These are phyloP conservation scores for Cebus imitator DNA, from an alignment of 2,113 vertebrate species.

Conservation along the genomic window DNA sequence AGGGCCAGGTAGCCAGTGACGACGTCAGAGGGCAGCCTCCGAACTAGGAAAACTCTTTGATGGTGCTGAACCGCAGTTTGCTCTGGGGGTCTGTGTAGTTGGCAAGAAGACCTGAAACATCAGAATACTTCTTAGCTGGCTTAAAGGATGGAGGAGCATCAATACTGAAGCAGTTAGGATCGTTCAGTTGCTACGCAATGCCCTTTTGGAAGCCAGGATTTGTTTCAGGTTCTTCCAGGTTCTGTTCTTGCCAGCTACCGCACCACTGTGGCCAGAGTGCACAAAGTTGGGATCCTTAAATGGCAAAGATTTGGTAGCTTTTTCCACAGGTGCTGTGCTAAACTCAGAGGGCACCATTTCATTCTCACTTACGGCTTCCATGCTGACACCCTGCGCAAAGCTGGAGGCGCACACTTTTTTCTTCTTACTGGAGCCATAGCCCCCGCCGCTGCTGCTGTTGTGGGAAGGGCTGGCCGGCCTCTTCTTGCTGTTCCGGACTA, in stretches of 20 bases:
- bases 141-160: too few relatives aligned
- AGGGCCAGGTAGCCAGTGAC: constrained; percentile 95
- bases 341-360: constrained; percentile 86
- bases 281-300: constrained; percentile 95
- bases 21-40: constrained; percentile 96
- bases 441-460: constrained; percentile 70
- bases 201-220: constrained; percentile 95
- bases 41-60: constrained; percentile 97
- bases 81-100: constrained; percentile 99
- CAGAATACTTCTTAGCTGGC: too few relatives aligned
- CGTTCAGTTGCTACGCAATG: constrained; percentile 94
- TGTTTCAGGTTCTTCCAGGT: constrained; percentile 99
- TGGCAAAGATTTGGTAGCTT: constrained; percentile 86
- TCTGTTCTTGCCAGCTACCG: constrained; percentile 96
- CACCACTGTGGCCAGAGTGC: constrained; percentile 96
- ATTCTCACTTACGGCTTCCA: constrained; percentile 87
- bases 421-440: constrained; percentile 85
- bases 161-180: constrained; percentile 89
- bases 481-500: constrained; percentile 88
- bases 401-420: constrained; percentile 77
- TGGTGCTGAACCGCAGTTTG: constrained; percentile 95
- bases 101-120: constrained; percentile 71
- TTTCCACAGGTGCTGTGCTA: constrained; percentile 83
- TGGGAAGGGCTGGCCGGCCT: constrained; percentile 88
- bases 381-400: constrained; percentile 73